Evolutionary conservation across 2,797 vertebrate genomes (phyloP), one percentile per base, ranked within the genome.

Genomic region (Morus bassanus): DNA sequence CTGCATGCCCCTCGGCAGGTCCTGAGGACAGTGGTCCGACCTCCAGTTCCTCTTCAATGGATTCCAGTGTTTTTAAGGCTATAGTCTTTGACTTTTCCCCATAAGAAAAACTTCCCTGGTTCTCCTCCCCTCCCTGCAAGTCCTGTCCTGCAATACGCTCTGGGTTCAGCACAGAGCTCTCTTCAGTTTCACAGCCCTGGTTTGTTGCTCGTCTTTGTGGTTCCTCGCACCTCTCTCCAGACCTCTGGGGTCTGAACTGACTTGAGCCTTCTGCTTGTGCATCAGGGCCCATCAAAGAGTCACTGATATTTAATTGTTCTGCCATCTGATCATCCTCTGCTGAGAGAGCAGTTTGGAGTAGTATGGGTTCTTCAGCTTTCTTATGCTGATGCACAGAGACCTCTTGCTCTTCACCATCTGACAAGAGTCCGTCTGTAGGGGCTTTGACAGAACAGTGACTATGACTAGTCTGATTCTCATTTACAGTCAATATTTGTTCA

Each of bases 31-130:
- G 69, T 53, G 79, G 48, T 79, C 67, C 73, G 88, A 54, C 57
- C n/a, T 94, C 94, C 85, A 81, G 59, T 24, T 91, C 93, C 54
- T 94, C 88, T 68, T 86, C 45, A 75, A 91, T 85, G 46, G 91
- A 93, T 73, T 94, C 94, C 92, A 86, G 95, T 91, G 95, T 48
- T 91, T 90, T 83, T 46, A 64, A 75, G 67, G 91, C 33, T 85
- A 33, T 1, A 35, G 37, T 31, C 78, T 87, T 92, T 57, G 61
- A 45, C 24, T 21, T 79, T 8, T 94, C 79, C 41, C 43, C 48
- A 0, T 8, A 53, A 67, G 79, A 84, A 35, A 43, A 64, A 16
- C 70, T 59, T 39, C 25, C 82, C 39, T 63, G 63, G 39, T 14
- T 77, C 45, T 85, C 76, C 21, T 86, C 76, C 13, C 22, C 39